Evolutionary conservation across 2,888 invertebrate genomes (phyloP), one percentile per base, ranked within the genome.

Genomic region (Epicampocera succincta): DNA sequence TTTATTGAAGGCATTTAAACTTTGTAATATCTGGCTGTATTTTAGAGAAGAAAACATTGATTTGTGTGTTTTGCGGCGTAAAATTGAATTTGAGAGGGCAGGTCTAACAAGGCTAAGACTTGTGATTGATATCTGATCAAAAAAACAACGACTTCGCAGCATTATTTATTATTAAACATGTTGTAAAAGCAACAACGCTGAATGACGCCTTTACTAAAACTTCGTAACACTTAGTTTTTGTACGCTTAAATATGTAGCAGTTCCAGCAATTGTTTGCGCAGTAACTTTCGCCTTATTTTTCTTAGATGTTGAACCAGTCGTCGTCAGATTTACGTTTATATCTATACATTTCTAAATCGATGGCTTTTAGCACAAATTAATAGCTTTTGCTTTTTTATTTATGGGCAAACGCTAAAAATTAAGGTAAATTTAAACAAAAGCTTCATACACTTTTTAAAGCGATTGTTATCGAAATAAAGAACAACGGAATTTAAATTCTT

Each of bases 111-210:
- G 21, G 58, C 25, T 56, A 46, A 21, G 42, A 38, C 69, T 74
- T 60, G 66, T 82, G 78, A 82, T 82, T 78, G 82, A 74, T 74
- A 82, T 71, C 61, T 82, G 78, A 82, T 71, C 73, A 42, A 50
- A 63, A 65, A 17, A 63, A 48, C n/a, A 19, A 66, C n/a, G n/a
- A 60, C 48, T 58, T 79, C 50, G 56, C 63, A 48, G 19, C 74
- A 50, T 63, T 73, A 40, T 29, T 61, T 15, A 54, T 38, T 33
- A 48, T 52, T 15, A 40, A 21, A 42, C 54, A 4, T 29, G 3
- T 29, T 29, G 29, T 29, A 29, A 29, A 29, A 29, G 33, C 3
- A 33, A 4, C 33, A 33, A 33, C 8, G 33, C 33, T 29, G 6
- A 29, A 33, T 33, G 5, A 33, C 8, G 3, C 9, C 8, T 33